Evolutionary conservation across 2,888 invertebrate genomes (phyloP).

Genomic region (Fragum sueziense): DNA sequence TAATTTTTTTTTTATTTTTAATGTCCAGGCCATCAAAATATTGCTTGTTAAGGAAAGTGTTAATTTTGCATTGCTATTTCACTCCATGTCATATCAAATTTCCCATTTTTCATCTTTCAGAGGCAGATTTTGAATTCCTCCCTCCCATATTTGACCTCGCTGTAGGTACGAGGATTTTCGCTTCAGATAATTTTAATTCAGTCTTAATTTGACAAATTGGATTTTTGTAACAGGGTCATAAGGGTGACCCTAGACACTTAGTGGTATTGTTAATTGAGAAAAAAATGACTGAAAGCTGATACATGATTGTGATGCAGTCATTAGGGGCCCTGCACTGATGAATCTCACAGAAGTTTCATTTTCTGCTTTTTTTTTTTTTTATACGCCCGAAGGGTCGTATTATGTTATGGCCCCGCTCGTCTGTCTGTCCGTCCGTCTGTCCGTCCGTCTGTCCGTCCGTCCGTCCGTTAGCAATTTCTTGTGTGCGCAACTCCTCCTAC

Average conservation of each 20-base stretch:
- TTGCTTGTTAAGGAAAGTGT: too few species aligned
- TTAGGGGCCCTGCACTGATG: too few species aligned
- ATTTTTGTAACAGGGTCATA: conserved; percentile 28
- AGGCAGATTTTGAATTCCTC: not conserved
- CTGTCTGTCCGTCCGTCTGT: too few species aligned
- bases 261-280: conserved; percentile 19
- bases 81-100: not conserved
- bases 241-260: conserved; percentile 23
- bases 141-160: not conserved
- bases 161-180: conserved; percentile 47
- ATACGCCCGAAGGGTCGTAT: too few species aligned
- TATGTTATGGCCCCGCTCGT: too few species aligned
- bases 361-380: too few species aligned
- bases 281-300: conserved; percentile 24
- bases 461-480: too few species aligned
- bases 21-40: too few species aligned
- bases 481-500: too few species aligned
- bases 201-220: conserved; percentile 61
- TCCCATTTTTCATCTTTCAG: conserved; percentile 10
- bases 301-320: conserved; percentile 8
- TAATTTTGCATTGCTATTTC: not conserved
- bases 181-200: conserved; percentile 40
- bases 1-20: too few species aligned
- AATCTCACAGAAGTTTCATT: too few species aligned
- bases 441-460: too few species aligned